These are phyloP conservation scores for Aricia agestis DNA, from an alignment of 1,140 invertebrate genomes.

Conservation along the genomic window DNA sequence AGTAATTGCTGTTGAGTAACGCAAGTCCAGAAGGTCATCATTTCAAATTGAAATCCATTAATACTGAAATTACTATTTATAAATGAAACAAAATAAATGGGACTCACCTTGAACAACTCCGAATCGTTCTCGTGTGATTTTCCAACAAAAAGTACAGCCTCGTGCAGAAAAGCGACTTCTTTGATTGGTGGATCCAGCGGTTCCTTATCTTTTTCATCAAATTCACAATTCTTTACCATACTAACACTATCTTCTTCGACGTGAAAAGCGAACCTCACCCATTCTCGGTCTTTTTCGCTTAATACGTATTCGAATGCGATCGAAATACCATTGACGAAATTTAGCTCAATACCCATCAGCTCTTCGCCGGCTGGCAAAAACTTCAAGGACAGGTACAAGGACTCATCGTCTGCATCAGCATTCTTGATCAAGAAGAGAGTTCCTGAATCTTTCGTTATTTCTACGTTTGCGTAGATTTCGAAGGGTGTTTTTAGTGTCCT, in stretches of 20 bases:
- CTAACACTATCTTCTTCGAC: conserved; percentile 13
- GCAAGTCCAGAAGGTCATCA: too few relatives aligned
- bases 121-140: not conserved
- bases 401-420: not conserved
- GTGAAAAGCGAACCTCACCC: conserved; percentile 12
- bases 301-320: not conserved
- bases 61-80: too few relatives aligned
- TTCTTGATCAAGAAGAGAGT: not conserved
- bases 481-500: conserved; percentile 11
- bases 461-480: conserved; percentile 16
- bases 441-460: not conserved
- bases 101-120: conserved; percentile 10
- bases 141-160: conserved; percentile 2
- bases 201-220: not conserved
- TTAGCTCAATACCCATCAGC: not conserved
- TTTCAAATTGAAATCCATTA: too few relatives aligned
- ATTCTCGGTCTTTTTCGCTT: not conserved
- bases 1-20: too few relatives aligned
- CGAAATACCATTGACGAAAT: not conserved
- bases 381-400: not conserved
- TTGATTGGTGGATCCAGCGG: not conserved
- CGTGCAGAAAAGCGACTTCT: not conserved
- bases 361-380: not conserved
- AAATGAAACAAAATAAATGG: not conserved
- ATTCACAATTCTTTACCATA: conserved; percentile 12